Conservation (phyloP, 2,888 invertebrate genomes). For the Machimus rusticus region DNA sequence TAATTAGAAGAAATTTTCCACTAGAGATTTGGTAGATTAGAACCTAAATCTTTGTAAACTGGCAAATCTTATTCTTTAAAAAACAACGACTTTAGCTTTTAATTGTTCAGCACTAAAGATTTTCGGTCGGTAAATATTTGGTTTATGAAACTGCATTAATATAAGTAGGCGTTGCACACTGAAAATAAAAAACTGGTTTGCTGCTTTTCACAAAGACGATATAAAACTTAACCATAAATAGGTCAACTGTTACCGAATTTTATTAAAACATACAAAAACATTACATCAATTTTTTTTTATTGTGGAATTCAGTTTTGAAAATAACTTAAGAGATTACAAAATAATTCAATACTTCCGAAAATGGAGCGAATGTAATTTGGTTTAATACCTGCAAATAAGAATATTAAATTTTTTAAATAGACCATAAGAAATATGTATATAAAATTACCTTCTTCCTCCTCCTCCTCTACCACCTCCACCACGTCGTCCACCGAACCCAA, state of each 20-base stretch:
- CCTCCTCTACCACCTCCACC: constrained; percentile 1
- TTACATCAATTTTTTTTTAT: not conserved
- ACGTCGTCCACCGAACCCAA: constrained; percentile 47
- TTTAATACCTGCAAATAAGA: not conserved
- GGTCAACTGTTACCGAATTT: not conserved
- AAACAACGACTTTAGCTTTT: too few relatives aligned
- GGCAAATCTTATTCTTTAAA: too few relatives aligned
- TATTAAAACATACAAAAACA: not conserved
- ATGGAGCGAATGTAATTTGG: not conserved
- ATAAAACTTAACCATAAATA: not conserved
- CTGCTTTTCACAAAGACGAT: not conserved
- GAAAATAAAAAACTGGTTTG: too few relatives aligned
- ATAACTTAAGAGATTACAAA: not conserved
- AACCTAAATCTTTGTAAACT: too few relatives aligned
- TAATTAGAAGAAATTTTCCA: too few relatives aligned
- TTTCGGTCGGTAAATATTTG: too few relatives aligned
- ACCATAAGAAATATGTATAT: not conserved
- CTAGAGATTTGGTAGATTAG: too few relatives aligned
- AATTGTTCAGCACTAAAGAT: too few relatives aligned
- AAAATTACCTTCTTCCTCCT: constrained; percentile 3
- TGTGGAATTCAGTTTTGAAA: not conserved
- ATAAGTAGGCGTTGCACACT: too few relatives aligned
- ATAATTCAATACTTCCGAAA: not conserved
- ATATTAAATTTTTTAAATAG: not conserved
- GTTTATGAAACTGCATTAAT: too few relatives aligned